phyloP scores from a whole-genome alignment of 2,888 invertebrate species.

The Apantesis nais region DNA sequence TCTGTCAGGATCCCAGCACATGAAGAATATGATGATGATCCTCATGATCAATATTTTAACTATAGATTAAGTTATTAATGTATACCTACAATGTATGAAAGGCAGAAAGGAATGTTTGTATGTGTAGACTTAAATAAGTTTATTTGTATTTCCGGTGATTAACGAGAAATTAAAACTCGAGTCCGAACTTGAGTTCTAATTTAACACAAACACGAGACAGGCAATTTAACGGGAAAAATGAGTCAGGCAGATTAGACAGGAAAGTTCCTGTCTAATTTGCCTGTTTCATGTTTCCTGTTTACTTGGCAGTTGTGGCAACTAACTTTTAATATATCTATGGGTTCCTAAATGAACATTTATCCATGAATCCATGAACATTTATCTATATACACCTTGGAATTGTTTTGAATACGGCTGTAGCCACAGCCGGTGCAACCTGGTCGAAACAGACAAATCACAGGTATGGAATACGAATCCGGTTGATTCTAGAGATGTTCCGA shows the following conservation, averaged over 20 bases:
- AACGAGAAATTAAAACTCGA: not conserved
- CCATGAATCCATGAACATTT: too few relatives aligned
- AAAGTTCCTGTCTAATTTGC: not conserved
- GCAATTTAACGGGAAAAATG: not conserved
- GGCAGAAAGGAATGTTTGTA: slow-evolving; percentile 11
- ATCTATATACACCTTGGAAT: too few relatives aligned
- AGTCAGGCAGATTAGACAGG: not conserved
- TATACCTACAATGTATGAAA: slow-evolving; percentile 9
- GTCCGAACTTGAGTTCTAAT: not conserved
- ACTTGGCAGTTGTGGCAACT: not conserved
- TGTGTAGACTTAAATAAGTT: not conserved
- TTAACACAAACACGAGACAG: not conserved
- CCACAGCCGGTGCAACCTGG: not conserved
- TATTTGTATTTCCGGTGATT: not conserved
- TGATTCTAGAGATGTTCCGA: not conserved
- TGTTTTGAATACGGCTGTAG: too few relatives aligned
- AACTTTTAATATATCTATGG: not conserved
- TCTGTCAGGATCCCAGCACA: slow-evolving; percentile 43
- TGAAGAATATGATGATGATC: slow-evolving; percentile 49
- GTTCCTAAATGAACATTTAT: not conserved
- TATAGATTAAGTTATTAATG: slow-evolving; percentile 12
- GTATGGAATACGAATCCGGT: not conserved
- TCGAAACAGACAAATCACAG: not conserved
- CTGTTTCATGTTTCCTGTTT: not conserved
- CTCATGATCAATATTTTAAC: slow-evolving; percentile 9